Conservation (phyloP, 1,140 invertebrate species). For the Chymomyza costata region DNA sequence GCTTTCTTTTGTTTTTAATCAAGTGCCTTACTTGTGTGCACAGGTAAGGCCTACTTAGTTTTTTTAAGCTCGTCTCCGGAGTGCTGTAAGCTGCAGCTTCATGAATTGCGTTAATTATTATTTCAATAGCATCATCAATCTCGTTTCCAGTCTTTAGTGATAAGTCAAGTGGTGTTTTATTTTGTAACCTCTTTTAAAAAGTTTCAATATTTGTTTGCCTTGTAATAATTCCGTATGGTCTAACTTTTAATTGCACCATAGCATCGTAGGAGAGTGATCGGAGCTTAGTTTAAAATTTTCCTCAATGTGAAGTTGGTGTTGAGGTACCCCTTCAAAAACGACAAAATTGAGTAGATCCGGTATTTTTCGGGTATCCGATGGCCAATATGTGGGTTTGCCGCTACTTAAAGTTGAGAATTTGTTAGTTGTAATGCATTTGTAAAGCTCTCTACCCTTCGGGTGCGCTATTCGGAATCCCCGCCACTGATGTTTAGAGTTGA, state of each 20-base stretch:
- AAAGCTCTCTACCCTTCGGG: slow-evolving; percentile 51
- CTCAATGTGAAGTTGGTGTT: too few relatives aligned
- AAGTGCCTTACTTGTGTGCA: neutral
- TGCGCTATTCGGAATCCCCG: slow-evolving; percentile 70
- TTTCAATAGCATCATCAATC: too few relatives aligned
- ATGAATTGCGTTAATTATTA: slow-evolving; percentile 31
- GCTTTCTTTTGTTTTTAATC: slow-evolving; percentile 7
- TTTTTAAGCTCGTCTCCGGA: neutral
- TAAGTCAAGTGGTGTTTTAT: slow-evolving; percentile 11
- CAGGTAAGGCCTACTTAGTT: neutral
- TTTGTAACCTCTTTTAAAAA: too few relatives aligned
- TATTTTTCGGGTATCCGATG: slow-evolving; percentile 55
- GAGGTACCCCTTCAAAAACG: slow-evolving; percentile 23
- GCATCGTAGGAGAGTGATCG: slow-evolving; percentile 14
- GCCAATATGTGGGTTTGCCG: slow-evolving; percentile 72
- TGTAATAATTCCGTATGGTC: neutral
- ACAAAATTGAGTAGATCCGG: slow-evolving; percentile 71
- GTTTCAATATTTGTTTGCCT: neutral
- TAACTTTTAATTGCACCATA: neutral
- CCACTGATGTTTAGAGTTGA: slow-evolving; percentile 72
- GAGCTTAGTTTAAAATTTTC: slow-evolving; percentile 15
- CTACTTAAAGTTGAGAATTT: slow-evolving; percentile 37
- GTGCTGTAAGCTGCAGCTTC: slow-evolving; percentile 6
- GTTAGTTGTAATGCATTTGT: slow-evolving; percentile 34
- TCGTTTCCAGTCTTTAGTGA: too few relatives aligned